Base-by-base conservation (phyloP, 2,113 vertebrate genomes). In the Brachionichthys hirsutus region DNA sequence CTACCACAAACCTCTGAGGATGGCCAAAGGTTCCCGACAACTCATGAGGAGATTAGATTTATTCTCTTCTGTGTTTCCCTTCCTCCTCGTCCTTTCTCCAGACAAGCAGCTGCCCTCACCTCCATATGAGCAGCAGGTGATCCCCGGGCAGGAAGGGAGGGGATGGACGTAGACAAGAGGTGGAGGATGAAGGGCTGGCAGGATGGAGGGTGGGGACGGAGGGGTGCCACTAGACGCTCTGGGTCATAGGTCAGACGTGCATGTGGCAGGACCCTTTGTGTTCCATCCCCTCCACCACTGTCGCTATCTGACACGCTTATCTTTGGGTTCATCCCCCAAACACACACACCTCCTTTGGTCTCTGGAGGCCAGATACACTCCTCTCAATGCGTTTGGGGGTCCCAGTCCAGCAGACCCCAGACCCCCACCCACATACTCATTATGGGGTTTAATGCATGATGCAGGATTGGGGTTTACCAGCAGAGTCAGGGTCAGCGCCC, bases 61-160 rank as follows among this genome's bases (percentile, higher is more conserved):
- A n/a, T n/a, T n/a, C n/a, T n/a, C n/a, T n/a, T n/a, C n/a, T n/a
- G n/a, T n/a, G n/a, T n/a, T n/a, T n/a, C n/a, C n/a, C n/a, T n/a
- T n/a, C n/a, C 62, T 52, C 41, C 34, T 60, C 67, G 62, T 74
- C 43, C 69, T 50, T 18, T 63, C 68, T 55, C 14, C 48, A 74
- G 52, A 72, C 71, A 54, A 68, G 67, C 82, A 90, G 85, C 90
- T 90, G 91, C 85, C 57, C 49, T 55, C 82, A 69, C 82, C 55
- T 82, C 78, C 58, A 44, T 49, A 42, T 64, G 71, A 84, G 67
- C 30, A 3, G 63, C 16, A n/a, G 63, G 41, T 13, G 54, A 60
- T 78, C 74, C 81, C 89, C 73, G 72, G 86, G 83, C 83, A 87
- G 82, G 82, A 76, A 82, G 46, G 57, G 73, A 53, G 45, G 53